A percentile compares a stretch with the other conserved stretches of the same genome.
Conservation (phyloP, 1,140 invertebrate species). For the Magallana angulata region DNA sequence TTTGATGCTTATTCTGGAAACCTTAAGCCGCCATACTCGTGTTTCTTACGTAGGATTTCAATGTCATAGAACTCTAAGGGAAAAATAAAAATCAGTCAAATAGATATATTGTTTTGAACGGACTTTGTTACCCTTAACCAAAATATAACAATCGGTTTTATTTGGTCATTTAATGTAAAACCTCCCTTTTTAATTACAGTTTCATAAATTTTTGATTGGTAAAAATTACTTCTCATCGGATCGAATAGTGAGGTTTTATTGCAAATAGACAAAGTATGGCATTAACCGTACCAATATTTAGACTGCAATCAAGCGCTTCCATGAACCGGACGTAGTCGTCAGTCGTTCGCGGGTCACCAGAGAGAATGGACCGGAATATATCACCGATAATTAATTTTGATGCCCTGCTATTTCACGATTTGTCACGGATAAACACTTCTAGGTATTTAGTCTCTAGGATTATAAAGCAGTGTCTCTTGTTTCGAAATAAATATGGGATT, state of each 20-base stretch:
- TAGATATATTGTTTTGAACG: too few relatives aligned
- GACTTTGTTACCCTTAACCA: too few relatives aligned
- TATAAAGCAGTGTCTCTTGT: not conserved
- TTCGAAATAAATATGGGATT: constrained; percentile 8
- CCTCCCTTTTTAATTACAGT: too few relatives aligned
- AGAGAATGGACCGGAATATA: constrained; percentile 23
- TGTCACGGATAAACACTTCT: constrained; percentile 32
- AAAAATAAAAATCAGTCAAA: too few relatives aligned
- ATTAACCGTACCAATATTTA: constrained; percentile 27
- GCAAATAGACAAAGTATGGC: not conserved
- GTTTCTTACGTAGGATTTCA: too few relatives aligned
- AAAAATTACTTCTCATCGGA: too few relatives aligned
- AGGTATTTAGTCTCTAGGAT: constrained; percentile 7
- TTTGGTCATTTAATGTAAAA: too few relatives aligned
- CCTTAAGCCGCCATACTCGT: too few relatives aligned
- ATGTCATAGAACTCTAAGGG: too few relatives aligned
- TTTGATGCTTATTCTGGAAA: too few relatives aligned
- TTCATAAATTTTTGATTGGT: too few relatives aligned
- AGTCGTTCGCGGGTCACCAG: constrained; percentile 2
- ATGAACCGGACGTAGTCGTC: not conserved
- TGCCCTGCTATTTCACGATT: constrained; percentile 11
- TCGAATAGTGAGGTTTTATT: not conserved
- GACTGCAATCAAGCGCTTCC: not conserved
- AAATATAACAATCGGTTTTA: too few relatives aligned
- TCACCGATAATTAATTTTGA: constrained; percentile 32